These are phyloP conservation scores for Thysanoteuthis rhombus DNA, from an alignment of 2,888 invertebrate species.

Conservation along the genomic window DNA sequence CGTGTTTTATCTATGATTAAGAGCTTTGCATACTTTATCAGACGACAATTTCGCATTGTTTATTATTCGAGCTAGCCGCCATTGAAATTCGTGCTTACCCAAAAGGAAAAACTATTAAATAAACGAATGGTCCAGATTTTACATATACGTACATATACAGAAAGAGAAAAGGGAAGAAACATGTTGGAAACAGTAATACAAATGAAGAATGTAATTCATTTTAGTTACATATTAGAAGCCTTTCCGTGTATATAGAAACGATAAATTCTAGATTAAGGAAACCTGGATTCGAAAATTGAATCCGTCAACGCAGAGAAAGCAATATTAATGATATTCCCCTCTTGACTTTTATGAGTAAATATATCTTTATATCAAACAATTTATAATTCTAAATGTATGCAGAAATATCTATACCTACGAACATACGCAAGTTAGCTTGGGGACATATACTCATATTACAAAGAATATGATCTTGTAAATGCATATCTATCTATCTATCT, in stretches of 20 bases:
- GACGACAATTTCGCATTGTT: background rate
- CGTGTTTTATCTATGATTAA: background rate
- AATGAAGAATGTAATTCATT: background rate
- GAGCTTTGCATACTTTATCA: background rate
- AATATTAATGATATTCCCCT: background rate
- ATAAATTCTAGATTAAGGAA: background rate
- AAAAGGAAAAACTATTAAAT: no score
- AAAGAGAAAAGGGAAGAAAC: background rate
- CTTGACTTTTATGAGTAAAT: background rate
- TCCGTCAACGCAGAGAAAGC: background rate
- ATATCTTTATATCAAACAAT: background rate
- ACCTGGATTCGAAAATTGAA: background rate
- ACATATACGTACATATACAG: background rate
- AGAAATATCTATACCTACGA: background rate
- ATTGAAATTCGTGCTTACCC: background rate
- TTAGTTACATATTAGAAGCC: background rate
- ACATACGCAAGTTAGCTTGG: no score
- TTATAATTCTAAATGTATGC: background rate
- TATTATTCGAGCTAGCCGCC: background rate
- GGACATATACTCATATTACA: no score
- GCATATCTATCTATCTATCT: no score
- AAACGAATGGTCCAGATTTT: no score
- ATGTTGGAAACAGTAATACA: background rate
- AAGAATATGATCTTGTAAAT: no score
- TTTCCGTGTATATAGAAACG: background rate